These are phyloP conservation scores for Amblyopsis rosae DNA, from an alignment of 2,113 vertebrate genomes.

Conservation along the genomic window DNA sequence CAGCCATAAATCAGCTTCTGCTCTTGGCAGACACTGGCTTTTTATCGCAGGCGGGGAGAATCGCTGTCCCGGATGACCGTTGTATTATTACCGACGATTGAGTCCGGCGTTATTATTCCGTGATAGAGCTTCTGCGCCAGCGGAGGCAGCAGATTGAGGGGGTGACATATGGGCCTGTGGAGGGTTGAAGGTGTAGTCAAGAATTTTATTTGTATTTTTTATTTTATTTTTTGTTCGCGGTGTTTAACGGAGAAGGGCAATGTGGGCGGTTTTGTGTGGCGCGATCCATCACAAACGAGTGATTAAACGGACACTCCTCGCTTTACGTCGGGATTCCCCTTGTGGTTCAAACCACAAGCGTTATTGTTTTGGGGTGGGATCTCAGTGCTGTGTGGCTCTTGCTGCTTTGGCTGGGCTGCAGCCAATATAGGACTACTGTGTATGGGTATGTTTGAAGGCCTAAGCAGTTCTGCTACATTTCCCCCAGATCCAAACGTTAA, in stretches of 20 bases:
- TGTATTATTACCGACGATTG: constrained; percentile 58
- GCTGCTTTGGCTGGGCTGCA: too few species aligned
- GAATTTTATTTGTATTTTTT: constrained; percentile 13
- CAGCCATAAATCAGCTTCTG: constrained; percentile 69
- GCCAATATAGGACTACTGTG: too few species aligned
- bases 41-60: constrained; percentile 59
- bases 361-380: too few species aligned
- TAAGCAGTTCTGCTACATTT: too few species aligned
- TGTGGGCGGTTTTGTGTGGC: neutral
- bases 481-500: too few species aligned
- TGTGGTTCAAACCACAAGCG: too few species aligned
- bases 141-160: constrained; percentile 41
- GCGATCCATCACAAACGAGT: neutral
- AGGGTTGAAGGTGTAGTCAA: constrained; percentile 72
- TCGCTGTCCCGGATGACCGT: constrained; percentile 58
- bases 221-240: constrained; percentile 2
- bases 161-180: constrained; percentile 55
- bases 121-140: constrained; percentile 54
- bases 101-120: constrained; percentile 61
- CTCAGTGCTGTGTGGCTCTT: too few species aligned
- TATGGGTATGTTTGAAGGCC: neutral
- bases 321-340: too few species aligned
- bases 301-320: neutral
- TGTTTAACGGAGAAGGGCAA: constrained; percentile 11
- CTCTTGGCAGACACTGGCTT: constrained; percentile 46